Base-by-base conservation (phyloP, 2,888 invertebrate genomes). In the Antheraea assamensis region DNA sequence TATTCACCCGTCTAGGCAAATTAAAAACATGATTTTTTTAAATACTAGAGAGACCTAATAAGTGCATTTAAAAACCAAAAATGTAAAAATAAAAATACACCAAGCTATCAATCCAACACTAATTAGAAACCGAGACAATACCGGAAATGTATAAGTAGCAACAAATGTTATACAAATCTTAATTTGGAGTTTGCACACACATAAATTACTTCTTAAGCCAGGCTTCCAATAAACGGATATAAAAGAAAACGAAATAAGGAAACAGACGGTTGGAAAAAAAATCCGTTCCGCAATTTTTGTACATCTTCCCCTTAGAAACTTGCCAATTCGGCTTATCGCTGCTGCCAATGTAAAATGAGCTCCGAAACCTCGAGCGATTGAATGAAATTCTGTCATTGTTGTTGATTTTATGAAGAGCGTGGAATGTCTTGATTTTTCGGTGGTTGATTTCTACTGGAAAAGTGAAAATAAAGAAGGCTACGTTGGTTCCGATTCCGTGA, bases 221-320 rank as follows among this genome's bases (percentile, higher is more conserved):
- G 86, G 83, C 85, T 85, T 84, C 89, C 89, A 91, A 92, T 92
- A 91, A 90, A 89, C 88, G 88, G 82, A 89, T 88, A 88, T 85
- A 87, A 86, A 83, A 82, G 88, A 86, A 87, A 88, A 88, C 88
- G 88, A 89, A 91, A 91, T 90, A 92, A 89, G 89, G 89, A 89
- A 91, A 89, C 89, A 89, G 88, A 87, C 82, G 85, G 81, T 74
- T 76, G 78, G 76, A 76, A 83, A 86, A 87, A 88, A 90, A 91
- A 90, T 85, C 87, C 82, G 78, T 77, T 80, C 87, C 86, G 81
- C 88, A 89, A 89, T 89, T 90, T 89, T 88, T 89, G 87, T 84
- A 84, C 83, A 81, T 83, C 86, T 83, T 82, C 82, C 82, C 82
- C 82, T 80, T 84, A 85, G 87, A 89, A 90, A 88, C 88, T 86